phyloP scores from a whole-genome alignment of 2,888 invertebrate genomes.

The Standfussiana lucernea region DNA sequence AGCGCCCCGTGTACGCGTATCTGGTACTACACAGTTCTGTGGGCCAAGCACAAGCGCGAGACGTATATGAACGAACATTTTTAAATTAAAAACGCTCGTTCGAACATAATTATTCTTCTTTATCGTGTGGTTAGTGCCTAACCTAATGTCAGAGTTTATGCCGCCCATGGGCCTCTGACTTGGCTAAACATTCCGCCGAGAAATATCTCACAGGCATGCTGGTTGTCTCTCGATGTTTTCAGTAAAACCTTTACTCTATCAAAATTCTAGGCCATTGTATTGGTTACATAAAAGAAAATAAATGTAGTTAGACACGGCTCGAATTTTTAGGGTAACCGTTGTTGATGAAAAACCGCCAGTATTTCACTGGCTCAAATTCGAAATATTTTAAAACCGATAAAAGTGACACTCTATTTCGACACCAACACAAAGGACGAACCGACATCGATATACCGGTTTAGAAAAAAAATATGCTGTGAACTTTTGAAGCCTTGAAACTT shows the following conservation, averaged over 20 bases:
- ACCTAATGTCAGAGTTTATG: too few relatives aligned
- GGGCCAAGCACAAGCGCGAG: background rate
- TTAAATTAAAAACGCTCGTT: background rate
- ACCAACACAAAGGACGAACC: conserved; percentile 28
- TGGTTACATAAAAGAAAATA: background rate
- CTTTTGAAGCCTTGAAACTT: background rate
- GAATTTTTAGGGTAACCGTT: background rate
- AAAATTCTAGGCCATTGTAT: too few relatives aligned
- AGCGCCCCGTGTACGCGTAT: background rate
- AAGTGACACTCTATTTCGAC: conserved; percentile 14
- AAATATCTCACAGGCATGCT: too few relatives aligned
- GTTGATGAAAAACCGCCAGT: conserved; percentile 21
- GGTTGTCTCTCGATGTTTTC: too few relatives aligned
- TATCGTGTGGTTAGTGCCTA: too few relatives aligned
- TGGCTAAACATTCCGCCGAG: too few relatives aligned
- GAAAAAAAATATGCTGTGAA: background rate
- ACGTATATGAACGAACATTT: background rate
- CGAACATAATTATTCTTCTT: too few relatives aligned
- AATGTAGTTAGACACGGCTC: background rate
- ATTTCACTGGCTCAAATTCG: conserved; percentile 22
- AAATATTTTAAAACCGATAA: conserved; percentile 39
- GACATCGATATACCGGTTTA: background rate
- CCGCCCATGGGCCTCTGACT: too few relatives aligned
- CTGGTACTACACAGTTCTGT: background rate
- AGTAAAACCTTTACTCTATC: too few relatives aligned